Evolutionary conservation across 2,888 invertebrate genomes (phyloP).

Genomic region (Scaptodrosophila latifasciaeformis): DNA sequence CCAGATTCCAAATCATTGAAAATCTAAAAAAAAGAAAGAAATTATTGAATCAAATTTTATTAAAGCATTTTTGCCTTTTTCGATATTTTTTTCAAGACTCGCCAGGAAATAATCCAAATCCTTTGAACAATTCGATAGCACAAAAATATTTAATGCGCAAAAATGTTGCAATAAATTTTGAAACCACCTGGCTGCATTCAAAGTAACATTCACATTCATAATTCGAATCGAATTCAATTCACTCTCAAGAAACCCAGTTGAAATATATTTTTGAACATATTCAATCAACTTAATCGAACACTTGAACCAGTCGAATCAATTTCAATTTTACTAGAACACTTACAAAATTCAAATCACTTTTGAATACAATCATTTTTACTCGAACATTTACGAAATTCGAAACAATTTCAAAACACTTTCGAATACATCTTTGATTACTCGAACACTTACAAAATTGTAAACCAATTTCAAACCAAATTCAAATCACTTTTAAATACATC

Average conservation of each 20-base stretch:
- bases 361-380: neutral
- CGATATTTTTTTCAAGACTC: slow-evolving; percentile 30
- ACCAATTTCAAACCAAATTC: neutral
- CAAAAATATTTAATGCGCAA: slow-evolving; percentile 58
- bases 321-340: too few relatives aligned
- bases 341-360: neutral
- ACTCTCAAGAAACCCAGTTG: neutral
- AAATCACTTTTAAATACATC: neutral
- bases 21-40: slow-evolving; percentile 14
- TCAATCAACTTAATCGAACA: too few relatives aligned
- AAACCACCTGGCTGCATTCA: neutral
- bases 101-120: slow-evolving; percentile 20
- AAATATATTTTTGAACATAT: too few relatives aligned
- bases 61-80: slow-evolving; percentile 50
- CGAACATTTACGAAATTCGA: neutral
- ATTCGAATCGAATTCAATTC: neutral
- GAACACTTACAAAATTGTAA: neutral
- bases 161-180: slow-evolving; percentile 44
- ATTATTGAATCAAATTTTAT: slow-evolving; percentile 17
- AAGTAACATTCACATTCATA: neutral
- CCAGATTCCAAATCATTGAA: slow-evolving; percentile 38
- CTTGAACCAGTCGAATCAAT: too few relatives aligned
- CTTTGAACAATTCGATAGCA: slow-evolving; percentile 39
- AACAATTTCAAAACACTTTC: neutral
- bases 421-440: neutral